These are phyloP conservation scores for Microplitis deprimator DNA, from an alignment of 2,888 invertebrate genomes.

Conservation along the genomic window DNA sequence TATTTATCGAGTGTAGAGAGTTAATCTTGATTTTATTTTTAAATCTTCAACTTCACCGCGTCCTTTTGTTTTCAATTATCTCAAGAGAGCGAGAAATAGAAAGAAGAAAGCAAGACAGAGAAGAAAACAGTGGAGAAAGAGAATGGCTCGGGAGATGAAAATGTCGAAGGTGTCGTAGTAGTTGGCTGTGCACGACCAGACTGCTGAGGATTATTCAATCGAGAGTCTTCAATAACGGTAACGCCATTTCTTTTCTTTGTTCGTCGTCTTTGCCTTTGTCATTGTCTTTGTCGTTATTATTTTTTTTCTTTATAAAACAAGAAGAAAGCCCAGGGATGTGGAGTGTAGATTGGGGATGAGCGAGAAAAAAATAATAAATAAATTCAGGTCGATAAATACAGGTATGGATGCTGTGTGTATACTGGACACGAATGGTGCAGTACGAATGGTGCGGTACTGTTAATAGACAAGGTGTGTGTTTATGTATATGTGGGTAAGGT, in stretches of 20 bases:
- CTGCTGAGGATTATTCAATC: conserved; percentile 28
- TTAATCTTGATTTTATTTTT: conserved; percentile 7
- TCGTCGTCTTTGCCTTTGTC: conserved; percentile 16
- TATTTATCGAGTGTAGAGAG: conserved; percentile 3
- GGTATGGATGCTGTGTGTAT: not conserved
- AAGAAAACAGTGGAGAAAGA: not conserved
- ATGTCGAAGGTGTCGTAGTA: conserved; percentile 23
- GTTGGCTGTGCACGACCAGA: not conserved
- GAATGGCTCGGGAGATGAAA: conserved; percentile 3
- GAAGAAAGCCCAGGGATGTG: not conserved
- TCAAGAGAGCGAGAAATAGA: not conserved
- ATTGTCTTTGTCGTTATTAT: not conserved
- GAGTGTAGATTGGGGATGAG: conserved; percentile 2
- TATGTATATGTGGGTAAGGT: not conserved
- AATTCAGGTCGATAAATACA: conserved; percentile 3
- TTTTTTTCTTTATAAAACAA: not conserved
- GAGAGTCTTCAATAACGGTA: not conserved
- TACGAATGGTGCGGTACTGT: conserved; percentile 20
- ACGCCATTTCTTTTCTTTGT: conserved; percentile 41
- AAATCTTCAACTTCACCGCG: not conserved
- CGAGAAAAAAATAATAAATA: not conserved
- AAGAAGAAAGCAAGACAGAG: not conserved
- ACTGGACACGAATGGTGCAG: not conserved
- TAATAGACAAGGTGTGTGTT: conserved; percentile 28
- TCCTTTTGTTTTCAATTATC: conserved; percentile 23